A percentile compares a stretch with the other conserved stretches of the same genome.
Evolutionary conservation across 2,113 vertebrate species (phyloP).

Genomic region (Pimephales promelas): DNA sequence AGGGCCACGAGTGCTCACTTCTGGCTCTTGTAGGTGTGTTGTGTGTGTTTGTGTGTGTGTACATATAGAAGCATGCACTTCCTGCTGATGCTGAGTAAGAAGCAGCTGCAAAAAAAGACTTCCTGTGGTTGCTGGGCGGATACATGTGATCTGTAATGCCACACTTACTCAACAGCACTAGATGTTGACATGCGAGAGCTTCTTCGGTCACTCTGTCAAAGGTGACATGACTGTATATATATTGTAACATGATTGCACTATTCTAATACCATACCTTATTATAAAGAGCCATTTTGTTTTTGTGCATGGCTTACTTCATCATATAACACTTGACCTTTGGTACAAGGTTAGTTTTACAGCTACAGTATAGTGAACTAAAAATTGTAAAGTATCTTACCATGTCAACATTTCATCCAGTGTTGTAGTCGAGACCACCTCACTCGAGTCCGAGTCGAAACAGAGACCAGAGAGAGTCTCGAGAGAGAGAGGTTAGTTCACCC

Average conservation of each 20-base stretch:
- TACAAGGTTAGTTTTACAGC: neutral
- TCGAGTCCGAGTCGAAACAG: too few species aligned
- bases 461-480: too few species aligned
- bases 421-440: too few species aligned
- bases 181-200: constrained; percentile 10
- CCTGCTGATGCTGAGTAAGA: constrained; percentile 39
- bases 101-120: constrained; percentile 47
- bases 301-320: neutral
- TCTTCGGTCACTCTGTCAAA: constrained; percentile 21
- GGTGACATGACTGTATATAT: neutral
- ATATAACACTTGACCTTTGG: neutral
- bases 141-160: neutral
- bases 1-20: neutral
- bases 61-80: constrained; percentile 25
- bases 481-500: too few species aligned
- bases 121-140: constrained; percentile 67
- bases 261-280: neutral
- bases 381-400: neutral
- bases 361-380: neutral
- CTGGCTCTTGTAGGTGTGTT: neutral
- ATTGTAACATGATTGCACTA: too few species aligned
- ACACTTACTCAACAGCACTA: constrained; percentile 2
- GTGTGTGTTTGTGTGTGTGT: constrained; percentile 9
- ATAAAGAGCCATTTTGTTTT: neutral
- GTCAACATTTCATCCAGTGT: neutral